These are phyloP conservation scores for Erpornis zantholeuca DNA, from an alignment of 2,113 vertebrate genomes.

Conservation along the genomic window DNA sequence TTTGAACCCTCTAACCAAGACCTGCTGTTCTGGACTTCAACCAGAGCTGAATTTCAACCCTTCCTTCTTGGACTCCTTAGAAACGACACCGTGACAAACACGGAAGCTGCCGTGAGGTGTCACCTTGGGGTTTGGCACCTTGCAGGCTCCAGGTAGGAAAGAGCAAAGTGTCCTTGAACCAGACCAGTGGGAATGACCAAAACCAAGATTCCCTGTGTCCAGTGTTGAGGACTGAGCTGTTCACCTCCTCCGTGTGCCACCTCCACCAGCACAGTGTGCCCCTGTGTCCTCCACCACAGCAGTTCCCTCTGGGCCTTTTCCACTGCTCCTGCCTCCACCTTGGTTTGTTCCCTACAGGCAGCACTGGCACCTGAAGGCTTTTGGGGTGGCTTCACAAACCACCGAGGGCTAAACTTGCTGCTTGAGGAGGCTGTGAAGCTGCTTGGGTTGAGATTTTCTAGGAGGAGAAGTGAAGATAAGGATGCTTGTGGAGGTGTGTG, in stretches of 20 bases:
- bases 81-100: neutral
- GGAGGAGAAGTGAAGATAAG: neutral
- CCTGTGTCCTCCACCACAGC: neutral
- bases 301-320: neutral
- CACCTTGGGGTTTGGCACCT: neutral
- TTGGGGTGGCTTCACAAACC: neutral
- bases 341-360: neutral
- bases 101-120: fast-evolving
- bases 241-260: too few relatives aligned
- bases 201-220: fast-evolving
- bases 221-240: fast-evolving
- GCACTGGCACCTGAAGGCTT: neutral
- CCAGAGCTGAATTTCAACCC: neutral
- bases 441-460: neutral
- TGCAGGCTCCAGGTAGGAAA: neutral
- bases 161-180: neutral
- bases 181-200: neutral
- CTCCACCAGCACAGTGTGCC: neutral
- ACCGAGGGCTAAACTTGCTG: neutral
- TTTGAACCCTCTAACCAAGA: neutral
- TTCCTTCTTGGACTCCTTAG: neutral
- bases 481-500: fast-evolving
- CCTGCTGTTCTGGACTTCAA: neutral
- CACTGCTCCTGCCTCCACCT: neutral
- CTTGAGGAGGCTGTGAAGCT: neutral